phyloP scores from a whole-genome alignment of 2,888 invertebrate genomes.

The Drosophila subsilvestris region DNA sequence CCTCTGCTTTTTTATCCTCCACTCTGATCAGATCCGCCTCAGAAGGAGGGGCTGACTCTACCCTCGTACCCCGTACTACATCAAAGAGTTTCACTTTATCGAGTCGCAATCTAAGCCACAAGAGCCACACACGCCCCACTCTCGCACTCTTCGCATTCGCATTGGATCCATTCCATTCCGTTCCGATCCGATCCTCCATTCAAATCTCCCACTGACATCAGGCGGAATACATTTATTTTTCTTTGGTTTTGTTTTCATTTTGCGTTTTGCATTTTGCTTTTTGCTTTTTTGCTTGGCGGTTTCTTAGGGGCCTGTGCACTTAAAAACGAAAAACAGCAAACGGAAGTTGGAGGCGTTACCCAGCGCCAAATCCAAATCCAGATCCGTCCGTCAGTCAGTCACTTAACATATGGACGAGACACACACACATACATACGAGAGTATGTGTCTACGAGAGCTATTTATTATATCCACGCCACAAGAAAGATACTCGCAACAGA shows the following conservation, averaged over 20 bases:
- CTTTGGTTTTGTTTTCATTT: no score
- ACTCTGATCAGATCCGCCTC: constrained; percentile 41
- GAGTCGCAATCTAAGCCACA: constrained; percentile 41
- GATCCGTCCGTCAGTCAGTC: constrained; percentile 44
- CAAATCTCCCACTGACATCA: constrained; percentile 41
- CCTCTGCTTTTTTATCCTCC: constrained; percentile 28
- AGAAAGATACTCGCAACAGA: background rate
- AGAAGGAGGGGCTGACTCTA: constrained; percentile 11
- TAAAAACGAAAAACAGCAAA: constrained; percentile 63
- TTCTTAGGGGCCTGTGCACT: constrained; percentile 42
- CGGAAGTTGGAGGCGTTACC: constrained; percentile 82
- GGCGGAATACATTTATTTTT: constrained; percentile 44
- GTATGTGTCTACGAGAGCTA: constrained; percentile 38
- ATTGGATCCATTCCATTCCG: background rate
- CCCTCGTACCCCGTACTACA: constrained; percentile 28
- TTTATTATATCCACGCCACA: constrained; percentile 20
- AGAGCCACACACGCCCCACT: constrained; percentile 45
- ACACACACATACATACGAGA: background rate
- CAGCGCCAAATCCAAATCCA: constrained; percentile 68
- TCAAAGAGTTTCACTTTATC: constrained; percentile 51
- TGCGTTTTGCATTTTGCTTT: background rate
- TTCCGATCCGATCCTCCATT: constrained; percentile 10
- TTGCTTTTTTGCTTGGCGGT: constrained; percentile 8
- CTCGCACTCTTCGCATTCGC: constrained; percentile 3
- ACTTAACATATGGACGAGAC: constrained; percentile 56